Evolutionary conservation across 2,797 vertebrate species (phyloP).

Genomic region (Acipenser oxyrinchus): DNA sequence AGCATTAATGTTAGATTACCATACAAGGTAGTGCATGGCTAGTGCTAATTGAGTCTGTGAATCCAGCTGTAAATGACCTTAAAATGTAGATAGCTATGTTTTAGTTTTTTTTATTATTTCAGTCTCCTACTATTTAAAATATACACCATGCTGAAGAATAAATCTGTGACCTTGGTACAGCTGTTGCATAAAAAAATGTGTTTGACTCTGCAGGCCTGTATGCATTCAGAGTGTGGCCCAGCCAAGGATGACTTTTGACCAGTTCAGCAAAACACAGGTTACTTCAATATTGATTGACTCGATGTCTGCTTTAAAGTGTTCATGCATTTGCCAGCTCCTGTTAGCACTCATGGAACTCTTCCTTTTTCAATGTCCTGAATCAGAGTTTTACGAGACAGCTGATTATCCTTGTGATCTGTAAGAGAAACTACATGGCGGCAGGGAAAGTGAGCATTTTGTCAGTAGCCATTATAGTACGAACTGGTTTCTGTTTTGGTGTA

Average conservation of each 20-base stretch:
- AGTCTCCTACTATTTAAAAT: neutral
- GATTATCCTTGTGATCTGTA: slow-evolving; percentile 20
- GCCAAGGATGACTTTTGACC: slow-evolving; percentile 29
- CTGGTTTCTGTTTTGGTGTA: no score
- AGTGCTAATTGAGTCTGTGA: no score
- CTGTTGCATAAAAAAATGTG: no score
- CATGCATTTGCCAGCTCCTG: slow-evolving; percentile 30
- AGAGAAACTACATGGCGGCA: neutral
- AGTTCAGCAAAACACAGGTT: slow-evolving; percentile 56
- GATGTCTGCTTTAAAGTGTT: slow-evolving; percentile 25
- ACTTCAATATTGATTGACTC: slow-evolving; percentile 51
- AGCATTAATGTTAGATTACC: no score
- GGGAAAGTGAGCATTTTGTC: slow-evolving; percentile 13
- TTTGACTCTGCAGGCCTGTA: neutral
- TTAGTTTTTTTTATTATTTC: no score
- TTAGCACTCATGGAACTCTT: slow-evolving; percentile 14
- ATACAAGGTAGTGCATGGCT: no score
- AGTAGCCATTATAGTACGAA: slow-evolving; percentile 8
- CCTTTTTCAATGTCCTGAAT: slow-evolving; percentile 15
- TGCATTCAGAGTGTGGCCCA: neutral
- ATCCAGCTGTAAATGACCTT: no score
- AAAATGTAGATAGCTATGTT: no score
- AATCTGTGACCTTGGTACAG: neutral
- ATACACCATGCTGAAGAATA: neutral
- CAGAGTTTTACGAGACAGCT: neutral